Conservation (phyloP, 2,797 vertebrate species). For the Poecilia velifera region DNA sequence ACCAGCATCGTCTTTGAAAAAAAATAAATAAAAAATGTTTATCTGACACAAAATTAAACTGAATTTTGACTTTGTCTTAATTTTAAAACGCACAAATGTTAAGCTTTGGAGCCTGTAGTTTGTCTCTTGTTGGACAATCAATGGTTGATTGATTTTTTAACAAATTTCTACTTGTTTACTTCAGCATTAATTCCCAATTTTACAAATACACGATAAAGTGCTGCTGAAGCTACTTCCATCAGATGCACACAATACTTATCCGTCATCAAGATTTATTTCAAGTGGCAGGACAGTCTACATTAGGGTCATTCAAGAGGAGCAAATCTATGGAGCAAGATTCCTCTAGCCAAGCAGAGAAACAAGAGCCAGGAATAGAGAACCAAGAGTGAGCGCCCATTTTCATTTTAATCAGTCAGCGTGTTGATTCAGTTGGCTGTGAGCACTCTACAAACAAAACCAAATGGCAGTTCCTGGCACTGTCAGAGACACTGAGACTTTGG, state of each 20-base stretch:
- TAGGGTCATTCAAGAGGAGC: slow-evolving; percentile 39
- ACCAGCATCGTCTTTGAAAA: not conserved
- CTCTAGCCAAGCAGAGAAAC: slow-evolving; percentile 36
- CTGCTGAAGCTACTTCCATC: slow-evolving; percentile 13
- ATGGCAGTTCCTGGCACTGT: slow-evolving; percentile 77
- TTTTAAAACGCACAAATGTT: not conserved
- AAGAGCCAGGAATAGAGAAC: slow-evolving; percentile 62
- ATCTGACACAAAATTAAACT: not conserved
- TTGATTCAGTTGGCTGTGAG: slow-evolving; percentile 82
- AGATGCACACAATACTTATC: slow-evolving; percentile 21
- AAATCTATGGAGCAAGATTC: slow-evolving; percentile 40
- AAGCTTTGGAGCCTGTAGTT: not conserved
- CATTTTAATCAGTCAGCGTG: slow-evolving; percentile 83
- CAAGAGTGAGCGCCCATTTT: slow-evolving; percentile 71
- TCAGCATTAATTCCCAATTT: slow-evolving; percentile 19
- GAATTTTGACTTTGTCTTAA: not conserved
- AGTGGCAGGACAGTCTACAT: slow-evolving; percentile 42
- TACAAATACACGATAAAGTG: slow-evolving; percentile 18
- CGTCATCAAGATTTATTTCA: slow-evolving; percentile 45
- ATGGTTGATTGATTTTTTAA: not conserved
- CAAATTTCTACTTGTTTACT: slow-evolving; percentile 6
- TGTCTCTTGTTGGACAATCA: not conserved
- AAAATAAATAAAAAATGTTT: not conserved
- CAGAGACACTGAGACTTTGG: slow-evolving; percentile 57
- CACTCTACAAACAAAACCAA: slow-evolving; percentile 82